Evolutionary conservation across 2,797 vertebrate species (phyloP).

Genomic region (Spatula versicolor): DNA sequence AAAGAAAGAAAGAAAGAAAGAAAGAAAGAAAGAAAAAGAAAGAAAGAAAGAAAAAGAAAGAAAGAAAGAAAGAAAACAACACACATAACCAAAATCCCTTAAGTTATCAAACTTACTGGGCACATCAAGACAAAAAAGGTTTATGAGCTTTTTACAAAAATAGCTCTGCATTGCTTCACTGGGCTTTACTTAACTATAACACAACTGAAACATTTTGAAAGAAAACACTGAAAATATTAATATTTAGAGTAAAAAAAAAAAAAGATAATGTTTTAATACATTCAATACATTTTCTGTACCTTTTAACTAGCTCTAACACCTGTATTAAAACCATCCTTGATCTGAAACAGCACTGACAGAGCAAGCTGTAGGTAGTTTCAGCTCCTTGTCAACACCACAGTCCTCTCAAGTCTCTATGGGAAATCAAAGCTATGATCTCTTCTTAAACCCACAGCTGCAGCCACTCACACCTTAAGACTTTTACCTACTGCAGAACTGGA

Average conservation of each 20-base stretch:
- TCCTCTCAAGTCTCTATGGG: neutral
- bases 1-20: no score
- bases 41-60: no score
- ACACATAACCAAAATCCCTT: neutral
- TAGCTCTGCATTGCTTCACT: neutral
- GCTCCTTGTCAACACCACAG: neutral
- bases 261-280: neutral
- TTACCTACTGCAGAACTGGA: neutral
- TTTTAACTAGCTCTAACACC: neutral
- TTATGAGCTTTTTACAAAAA: neutral
- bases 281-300: neutral
- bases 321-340: neutral
- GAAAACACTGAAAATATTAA: neutral
- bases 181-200: neutral
- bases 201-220: neutral
- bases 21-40: no score
- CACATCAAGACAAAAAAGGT: neutral
- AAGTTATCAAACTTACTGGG: neutral
- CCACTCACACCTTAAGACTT: neutral
- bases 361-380: neutral
- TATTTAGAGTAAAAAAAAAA: neutral
- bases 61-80: no score
- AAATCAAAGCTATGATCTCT: constrained; percentile 5
- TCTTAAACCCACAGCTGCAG: neutral
- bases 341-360: neutral